These are phyloP conservation scores for Epinephelus coioides DNA, from an alignment of 2,797 vertebrate species.

Conservation along the genomic window DNA sequence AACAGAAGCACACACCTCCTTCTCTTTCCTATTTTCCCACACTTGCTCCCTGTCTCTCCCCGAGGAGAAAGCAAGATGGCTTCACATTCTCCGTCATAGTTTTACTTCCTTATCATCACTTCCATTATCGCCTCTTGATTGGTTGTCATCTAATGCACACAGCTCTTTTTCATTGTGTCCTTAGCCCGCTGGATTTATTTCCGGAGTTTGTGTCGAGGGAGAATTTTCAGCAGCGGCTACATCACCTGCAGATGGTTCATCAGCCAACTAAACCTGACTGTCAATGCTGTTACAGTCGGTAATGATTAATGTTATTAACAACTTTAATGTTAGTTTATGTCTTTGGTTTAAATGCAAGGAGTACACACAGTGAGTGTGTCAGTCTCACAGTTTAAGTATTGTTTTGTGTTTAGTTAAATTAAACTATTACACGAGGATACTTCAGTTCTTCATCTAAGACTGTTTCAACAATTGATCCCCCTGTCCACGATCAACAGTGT, in stretches of 20 bases:
- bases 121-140: conserved; percentile 46
- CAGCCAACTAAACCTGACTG: background rate
- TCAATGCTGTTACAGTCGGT: background rate
- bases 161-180: conserved; percentile 24
- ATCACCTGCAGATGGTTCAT: conserved; percentile 20
- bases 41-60: conserved; percentile 37
- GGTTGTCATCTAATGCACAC: conserved; percentile 45
- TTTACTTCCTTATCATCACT: conserved; percentile 43
- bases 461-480: conserved; percentile 1
- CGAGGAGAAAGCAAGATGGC: conserved; percentile 40
- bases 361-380: background rate
- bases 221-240: conserved; percentile 10
- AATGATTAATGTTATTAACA: conserved; percentile 3
- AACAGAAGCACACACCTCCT: conserved; percentile 61
- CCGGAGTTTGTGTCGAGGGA: conserved; percentile 14
- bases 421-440: background rate
- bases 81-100: conserved; percentile 34
- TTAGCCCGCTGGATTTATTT: conserved; percentile 14
- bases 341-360: background rate
- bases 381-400: background rate
- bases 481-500: conserved; percentile 4
- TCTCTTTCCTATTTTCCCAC: conserved; percentile 64
- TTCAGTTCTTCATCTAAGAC: background rate
- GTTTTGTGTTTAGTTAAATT: background rate
- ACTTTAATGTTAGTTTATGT: background rate